phyloP scores from a whole-genome alignment of 2,888 invertebrate species.

The Acleris cristana region DNA sequence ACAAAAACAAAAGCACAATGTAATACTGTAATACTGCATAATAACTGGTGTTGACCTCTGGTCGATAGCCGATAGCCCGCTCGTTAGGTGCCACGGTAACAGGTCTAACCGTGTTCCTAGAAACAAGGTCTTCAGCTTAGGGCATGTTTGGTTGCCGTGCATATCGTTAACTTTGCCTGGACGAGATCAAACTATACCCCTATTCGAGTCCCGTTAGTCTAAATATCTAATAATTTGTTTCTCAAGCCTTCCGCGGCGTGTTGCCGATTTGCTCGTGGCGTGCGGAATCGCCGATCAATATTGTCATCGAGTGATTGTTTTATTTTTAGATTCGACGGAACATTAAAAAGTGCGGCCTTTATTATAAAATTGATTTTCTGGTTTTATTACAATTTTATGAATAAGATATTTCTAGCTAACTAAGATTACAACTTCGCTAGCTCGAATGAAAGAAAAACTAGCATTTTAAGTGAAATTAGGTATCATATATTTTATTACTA shows the following conservation, averaged over 20 bases:
- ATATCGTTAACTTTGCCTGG: constrained; percentile 36
- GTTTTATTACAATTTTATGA: too few species aligned
- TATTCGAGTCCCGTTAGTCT: background rate
- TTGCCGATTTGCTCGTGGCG: too few species aligned
- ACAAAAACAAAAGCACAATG: constrained; percentile 15
- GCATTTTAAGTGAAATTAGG: too few species aligned
- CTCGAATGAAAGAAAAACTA: too few species aligned
- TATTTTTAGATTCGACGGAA: too few species aligned
- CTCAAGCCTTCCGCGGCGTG: background rate
- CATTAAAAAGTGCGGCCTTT: too few species aligned
- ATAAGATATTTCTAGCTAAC: too few species aligned
- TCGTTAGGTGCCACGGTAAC: constrained; percentile 33
- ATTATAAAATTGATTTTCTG: too few species aligned
- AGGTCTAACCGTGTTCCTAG: constrained; percentile 36
- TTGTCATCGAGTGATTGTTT: too few species aligned
- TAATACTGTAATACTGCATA: constrained; percentile 30
- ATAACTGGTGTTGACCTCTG: constrained; percentile 36
- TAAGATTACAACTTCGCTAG: too few species aligned
- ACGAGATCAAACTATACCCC: constrained; percentile 17
- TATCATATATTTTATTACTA: too few species aligned
- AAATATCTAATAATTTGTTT: background rate
- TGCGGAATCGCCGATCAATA: too few species aligned
- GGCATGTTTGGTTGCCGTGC: constrained; percentile 34
- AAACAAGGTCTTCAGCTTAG: constrained; percentile 24
- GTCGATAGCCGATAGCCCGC: constrained; percentile 32